phyloP scores from a whole-genome alignment of 2,113 vertebrate genomes.

The Neolamprologus variostigma region DNA sequence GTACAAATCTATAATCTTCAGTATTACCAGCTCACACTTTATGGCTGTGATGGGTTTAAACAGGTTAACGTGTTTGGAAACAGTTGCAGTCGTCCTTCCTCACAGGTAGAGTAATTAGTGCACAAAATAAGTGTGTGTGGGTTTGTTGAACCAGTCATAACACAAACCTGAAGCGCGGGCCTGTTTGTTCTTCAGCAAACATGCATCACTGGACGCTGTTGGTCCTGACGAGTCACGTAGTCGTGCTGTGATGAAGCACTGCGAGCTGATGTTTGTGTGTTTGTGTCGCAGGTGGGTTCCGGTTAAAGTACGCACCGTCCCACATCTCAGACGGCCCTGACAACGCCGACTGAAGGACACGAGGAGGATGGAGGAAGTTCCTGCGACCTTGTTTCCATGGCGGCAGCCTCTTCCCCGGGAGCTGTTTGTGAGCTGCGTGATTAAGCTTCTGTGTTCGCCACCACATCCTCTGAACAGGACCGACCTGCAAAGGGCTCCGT shows the following conservation, averaged over 20 bases:
- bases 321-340: slow-evolving; percentile 85
- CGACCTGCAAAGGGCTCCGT: slow-evolving; percentile 2
- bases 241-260: not conserved
- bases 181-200: not conserved
- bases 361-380: not conserved
- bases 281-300: slow-evolving; percentile 78
- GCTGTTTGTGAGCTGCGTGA: not conserved
- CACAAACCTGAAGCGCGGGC: not conserved
- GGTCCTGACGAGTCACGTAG: not conserved
- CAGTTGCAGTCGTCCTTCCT: not conserved
- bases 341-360: slow-evolving; percentile 81
- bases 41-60: not conserved
- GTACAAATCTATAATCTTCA: not conserved
- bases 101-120: not conserved
- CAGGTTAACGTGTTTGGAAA: not conserved
- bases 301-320: slow-evolving; percentile 86
- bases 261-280: not conserved
- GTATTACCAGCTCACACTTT: not conserved
- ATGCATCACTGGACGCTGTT: not conserved
- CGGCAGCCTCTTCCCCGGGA: not conserved
- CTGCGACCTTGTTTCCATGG: not conserved
- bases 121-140: not conserved
- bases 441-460: not conserved
- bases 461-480: not conserved
- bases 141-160: not conserved